Evolutionary conservation across 2,888 invertebrate species (phyloP).

Genomic region (Malthinus seriepunctatus): DNA sequence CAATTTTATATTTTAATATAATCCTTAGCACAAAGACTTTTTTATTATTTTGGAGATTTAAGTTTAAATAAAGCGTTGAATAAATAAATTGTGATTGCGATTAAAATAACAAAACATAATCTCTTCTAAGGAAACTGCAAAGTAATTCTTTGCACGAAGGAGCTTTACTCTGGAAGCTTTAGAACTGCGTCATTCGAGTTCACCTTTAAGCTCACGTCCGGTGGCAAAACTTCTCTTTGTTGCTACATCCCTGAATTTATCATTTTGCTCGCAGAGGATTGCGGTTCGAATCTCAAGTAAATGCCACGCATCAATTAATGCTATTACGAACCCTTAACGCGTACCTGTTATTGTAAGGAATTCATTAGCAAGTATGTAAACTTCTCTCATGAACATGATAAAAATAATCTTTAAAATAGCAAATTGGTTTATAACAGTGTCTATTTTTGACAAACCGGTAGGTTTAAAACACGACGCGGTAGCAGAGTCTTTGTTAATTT

Average conservation of each 20-base stretch:
- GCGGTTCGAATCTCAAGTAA: slow-evolving; percentile 34
- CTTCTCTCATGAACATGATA: slow-evolving; percentile 9
- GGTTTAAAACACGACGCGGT: too few relatives aligned
- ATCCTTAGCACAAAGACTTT: too few relatives aligned
- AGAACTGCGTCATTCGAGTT: slow-evolving; percentile 33
- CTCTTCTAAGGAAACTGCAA: slow-evolving; percentile 33
- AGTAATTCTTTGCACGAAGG: slow-evolving; percentile 37
- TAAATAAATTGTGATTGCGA: slow-evolving; percentile 33
- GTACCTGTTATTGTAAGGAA: slow-evolving; percentile 18
- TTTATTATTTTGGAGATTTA: neutral
- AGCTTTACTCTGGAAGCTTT: slow-evolving; percentile 35
- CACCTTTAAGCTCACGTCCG: slow-evolving; percentile 36
- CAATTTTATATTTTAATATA: too few relatives aligned
- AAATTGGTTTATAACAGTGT: too few relatives aligned
- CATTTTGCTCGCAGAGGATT: slow-evolving; percentile 28
- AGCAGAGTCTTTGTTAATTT: too few relatives aligned
- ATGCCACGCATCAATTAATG: slow-evolving; percentile 33
- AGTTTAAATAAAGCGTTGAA: slow-evolving; percentile 15
- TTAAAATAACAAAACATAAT: slow-evolving; percentile 36
- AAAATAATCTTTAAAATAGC: neutral
- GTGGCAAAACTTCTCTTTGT: slow-evolving; percentile 28
- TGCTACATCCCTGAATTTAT: slow-evolving; percentile 29
- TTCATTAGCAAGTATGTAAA: slow-evolving; percentile 18
- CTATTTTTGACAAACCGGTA: too few relatives aligned
- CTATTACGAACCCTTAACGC: slow-evolving; percentile 33